Percentiles rank a stretch among this genome's conserved stretches.
These are phyloP conservation scores for Microchirus variegatus DNA, from an alignment of 2,797 vertebrate genomes.

Conservation along the genomic window DNA sequence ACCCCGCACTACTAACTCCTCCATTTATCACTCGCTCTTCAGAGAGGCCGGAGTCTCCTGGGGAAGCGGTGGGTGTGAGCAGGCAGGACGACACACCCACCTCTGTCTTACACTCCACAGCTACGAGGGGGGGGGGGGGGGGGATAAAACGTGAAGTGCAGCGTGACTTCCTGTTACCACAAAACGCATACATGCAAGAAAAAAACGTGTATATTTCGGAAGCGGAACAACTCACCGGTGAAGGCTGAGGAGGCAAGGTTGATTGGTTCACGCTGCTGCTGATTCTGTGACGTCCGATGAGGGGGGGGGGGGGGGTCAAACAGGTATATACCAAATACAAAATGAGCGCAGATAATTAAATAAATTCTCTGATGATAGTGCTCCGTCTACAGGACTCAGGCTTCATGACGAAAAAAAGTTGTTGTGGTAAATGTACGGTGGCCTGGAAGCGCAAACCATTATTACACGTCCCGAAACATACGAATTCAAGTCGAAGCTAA, in stretches of 20 bases:
- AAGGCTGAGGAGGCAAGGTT: conserved; percentile 43
- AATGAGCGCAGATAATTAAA: background rate
- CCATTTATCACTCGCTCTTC: conserved; percentile 77
- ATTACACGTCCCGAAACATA: no score
- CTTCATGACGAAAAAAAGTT: background rate
- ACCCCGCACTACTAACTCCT: conserved; percentile 71
- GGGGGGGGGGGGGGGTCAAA: conserved; percentile 1
- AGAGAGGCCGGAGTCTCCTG: conserved; percentile 62
- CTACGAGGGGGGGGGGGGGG: conserved; percentile 31
- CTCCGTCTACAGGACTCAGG: background rate
- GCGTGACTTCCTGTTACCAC: conserved; percentile 2
- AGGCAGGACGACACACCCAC: conserved; percentile 78
- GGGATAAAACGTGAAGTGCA: conserved; percentile 12
- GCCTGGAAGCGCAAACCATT: no score
- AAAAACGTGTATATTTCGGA: conserved; percentile 1
- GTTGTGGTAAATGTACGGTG: no score
- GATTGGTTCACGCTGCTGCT: conserved; percentile 33
- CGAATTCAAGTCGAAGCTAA: no score
- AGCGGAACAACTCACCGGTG: conserved; percentile 67
- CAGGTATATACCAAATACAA: conserved; percentile 7
- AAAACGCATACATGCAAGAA: background rate
- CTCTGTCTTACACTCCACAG: conserved; percentile 69
- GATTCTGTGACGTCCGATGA: conserved; percentile 27
- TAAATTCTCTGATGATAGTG: background rate
- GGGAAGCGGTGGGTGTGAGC: conserved; percentile 83